phyloP scores from a whole-genome alignment of 2,113 vertebrate species.

The Mustela lutreola region DNA sequence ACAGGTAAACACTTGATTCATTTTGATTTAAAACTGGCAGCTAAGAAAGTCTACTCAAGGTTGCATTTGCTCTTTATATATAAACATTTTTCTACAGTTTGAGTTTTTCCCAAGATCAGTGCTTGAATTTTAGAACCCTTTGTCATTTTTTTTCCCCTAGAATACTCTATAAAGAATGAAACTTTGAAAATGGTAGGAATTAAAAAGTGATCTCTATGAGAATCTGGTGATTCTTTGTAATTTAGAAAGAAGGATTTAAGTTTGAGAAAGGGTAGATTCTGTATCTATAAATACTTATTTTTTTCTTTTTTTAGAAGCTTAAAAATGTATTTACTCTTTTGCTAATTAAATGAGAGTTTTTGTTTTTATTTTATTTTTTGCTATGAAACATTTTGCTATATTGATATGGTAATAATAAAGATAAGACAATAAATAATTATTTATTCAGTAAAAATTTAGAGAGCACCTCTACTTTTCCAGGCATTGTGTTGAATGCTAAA shows the following conservation, averaged over 20 bases:
- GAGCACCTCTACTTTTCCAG: background rate
- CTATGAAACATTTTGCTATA: background rate
- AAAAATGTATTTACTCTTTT: background rate
- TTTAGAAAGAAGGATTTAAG: background rate
- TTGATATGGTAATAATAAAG: background rate
- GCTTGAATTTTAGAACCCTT: background rate
- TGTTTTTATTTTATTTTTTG: background rate
- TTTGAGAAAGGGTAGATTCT: background rate
- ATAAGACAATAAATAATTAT: background rate
- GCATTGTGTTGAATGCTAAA: background rate
- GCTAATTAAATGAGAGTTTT: background rate
- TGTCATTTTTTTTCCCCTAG: background rate
- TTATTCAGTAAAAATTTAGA: background rate
- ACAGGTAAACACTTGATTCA: slow-evolving; percentile 70
- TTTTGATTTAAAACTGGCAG: slow-evolving; percentile 76
- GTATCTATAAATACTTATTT: background rate
- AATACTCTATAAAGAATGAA: background rate
- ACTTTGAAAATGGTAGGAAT: background rate
- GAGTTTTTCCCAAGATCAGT: background rate
- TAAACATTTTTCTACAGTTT: slow-evolving; percentile 57
- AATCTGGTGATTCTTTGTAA: background rate
- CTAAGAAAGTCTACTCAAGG: slow-evolving; percentile 58
- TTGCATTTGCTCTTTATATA: slow-evolving; percentile 57
- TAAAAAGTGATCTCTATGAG: background rate
- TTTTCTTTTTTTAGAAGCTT: background rate